Conservation (phyloP, 2,113 vertebrate species). For the Pituophis catenifer region DNA sequence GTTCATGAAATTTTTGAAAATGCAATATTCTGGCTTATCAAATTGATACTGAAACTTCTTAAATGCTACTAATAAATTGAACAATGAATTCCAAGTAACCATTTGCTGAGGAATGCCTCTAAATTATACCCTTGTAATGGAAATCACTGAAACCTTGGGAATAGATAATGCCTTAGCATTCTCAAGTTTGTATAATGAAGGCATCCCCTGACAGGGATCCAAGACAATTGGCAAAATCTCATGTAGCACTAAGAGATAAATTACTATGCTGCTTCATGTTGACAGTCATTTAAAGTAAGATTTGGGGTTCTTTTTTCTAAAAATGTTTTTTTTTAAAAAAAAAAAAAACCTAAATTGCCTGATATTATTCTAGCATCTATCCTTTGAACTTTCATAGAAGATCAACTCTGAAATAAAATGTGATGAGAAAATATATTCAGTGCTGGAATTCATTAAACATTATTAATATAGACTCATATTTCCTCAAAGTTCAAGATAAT, state of each 20-base stretch:
- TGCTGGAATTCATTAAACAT: not conserved
- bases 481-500: not conserved
- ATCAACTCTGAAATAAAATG: conserved; percentile 4
- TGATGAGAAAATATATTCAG: conserved; percentile 30
- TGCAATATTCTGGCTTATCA: not conserved
- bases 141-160: conserved; percentile 25
- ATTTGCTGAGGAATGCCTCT: not conserved
- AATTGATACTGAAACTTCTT: not conserved
- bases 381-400: conserved; percentile 13
- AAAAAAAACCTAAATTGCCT: conserved; percentile 34
- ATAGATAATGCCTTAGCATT: conserved; percentile 54
- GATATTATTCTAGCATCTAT: conserved; percentile 32
- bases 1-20: not conserved
- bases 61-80: not conserved
- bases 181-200: not conserved
- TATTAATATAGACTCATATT: not conserved
- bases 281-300: conserved; percentile 47
- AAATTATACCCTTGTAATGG: conserved; percentile 8
- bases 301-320: conserved; percentile 36
- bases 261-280: conserved; percentile 46
- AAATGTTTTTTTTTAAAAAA: not conserved
- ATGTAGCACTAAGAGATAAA: conserved; percentile 47
- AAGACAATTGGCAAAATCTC: conserved; percentile 31
- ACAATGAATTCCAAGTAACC: not conserved
- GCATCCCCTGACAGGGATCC: conserved; percentile 40